Percentiles rank a stretch among this genome's conserved stretches.
These are phyloP conservation scores for Zosterops hypoxanthus DNA, from an alignment of 2,113 vertebrate species.

Conservation along the genomic window DNA sequence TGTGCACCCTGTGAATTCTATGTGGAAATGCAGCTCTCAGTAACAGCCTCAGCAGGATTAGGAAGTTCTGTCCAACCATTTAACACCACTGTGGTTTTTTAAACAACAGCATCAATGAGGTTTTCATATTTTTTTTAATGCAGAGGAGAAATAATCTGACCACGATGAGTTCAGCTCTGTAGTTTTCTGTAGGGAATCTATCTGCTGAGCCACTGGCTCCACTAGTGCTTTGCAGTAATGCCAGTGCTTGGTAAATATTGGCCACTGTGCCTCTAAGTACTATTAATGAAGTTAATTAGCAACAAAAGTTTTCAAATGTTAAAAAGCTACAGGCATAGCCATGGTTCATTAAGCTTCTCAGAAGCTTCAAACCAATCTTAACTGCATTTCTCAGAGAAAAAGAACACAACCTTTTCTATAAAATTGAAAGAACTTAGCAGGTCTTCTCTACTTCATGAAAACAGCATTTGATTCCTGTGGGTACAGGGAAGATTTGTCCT, in stretches of 20 bases:
- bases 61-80: slow-evolving; percentile 4
- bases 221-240: background rate
- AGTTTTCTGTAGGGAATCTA: background rate
- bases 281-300: slow-evolving; percentile 72
- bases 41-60: background rate
- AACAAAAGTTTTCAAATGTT: slow-evolving; percentile 64
- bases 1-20: rapidly evolving
- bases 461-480: background rate
- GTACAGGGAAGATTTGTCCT: background rate
- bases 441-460: background rate
- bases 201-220: slow-evolving; percentile 26
- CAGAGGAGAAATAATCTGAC: background rate
- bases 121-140: background rate
- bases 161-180: background rate
- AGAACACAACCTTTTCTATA: background rate
- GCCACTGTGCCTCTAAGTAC: slow-evolving; percentile 54
- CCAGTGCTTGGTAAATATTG: slow-evolving; percentile 31
- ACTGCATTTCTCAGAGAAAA: background rate
- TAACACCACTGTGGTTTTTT: background rate
- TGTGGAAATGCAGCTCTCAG: background rate
- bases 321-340: slow-evolving; percentile 55
- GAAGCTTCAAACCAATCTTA: slow-evolving; percentile 8
- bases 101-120: background rate
- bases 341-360: slow-evolving; percentile 53
- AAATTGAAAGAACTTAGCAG: background rate